phyloP scores from a whole-genome alignment of 92 coral and sea anemone genomes.

The Chrysogorgia sp. region DNA sequence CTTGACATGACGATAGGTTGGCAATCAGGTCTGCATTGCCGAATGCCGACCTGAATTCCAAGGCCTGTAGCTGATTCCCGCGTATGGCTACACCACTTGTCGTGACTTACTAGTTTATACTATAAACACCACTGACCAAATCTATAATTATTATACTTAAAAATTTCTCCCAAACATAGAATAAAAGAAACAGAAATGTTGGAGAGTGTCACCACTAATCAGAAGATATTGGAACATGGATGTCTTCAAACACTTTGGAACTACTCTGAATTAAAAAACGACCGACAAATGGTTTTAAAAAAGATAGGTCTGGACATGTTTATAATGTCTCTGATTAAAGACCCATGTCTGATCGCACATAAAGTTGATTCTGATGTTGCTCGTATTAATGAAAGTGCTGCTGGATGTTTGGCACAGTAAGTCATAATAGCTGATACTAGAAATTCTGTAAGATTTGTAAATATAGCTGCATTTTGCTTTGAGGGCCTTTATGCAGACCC shows the following conservation, averaged over 20 bases:
- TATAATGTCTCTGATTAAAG: constrained; percentile 55
- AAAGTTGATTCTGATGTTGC: constrained; percentile 7
- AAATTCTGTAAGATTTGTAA: constrained; percentile 7
- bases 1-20: too few species aligned
- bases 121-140: too few species aligned
- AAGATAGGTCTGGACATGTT: constrained; percentile 64
- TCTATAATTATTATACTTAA: too few species aligned
- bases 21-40: too few species aligned
- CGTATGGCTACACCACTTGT: too few species aligned
- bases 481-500: neutral
- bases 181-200: too few species aligned
- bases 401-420: constrained; percentile 80
- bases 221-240: constrained; percentile 50
- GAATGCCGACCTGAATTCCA: too few species aligned
- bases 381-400: constrained; percentile 64
- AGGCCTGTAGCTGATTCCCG: too few species aligned
- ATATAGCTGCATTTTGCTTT: neutral
- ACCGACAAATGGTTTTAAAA: constrained; percentile 64
- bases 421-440: too few species aligned
- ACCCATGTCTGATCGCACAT: constrained; percentile 4
- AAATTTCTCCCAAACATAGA: too few species aligned
- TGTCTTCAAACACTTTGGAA: constrained; percentile 78
- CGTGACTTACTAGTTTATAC: too few species aligned
- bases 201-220: constrained; percentile 30
- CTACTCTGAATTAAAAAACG: constrained; percentile 68